phyloP scores from a whole-genome alignment of 2,888 invertebrate genomes.

The Drosophila mercatorum region DNA sequence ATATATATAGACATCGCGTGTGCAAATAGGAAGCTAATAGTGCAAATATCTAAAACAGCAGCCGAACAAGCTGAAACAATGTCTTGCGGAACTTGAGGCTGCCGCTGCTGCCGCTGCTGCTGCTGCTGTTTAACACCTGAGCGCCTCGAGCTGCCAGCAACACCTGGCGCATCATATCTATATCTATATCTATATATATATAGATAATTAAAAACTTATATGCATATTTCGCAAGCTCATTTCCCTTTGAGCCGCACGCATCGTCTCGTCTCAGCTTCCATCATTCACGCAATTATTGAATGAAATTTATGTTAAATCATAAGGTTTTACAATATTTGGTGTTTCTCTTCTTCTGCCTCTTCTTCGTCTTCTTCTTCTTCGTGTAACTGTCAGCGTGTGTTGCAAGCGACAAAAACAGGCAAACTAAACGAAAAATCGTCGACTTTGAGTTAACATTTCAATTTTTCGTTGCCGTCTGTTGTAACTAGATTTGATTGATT shows the following conservation, averaged over 20 bases:
- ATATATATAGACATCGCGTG: conserved; percentile 35
- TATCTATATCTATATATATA: neutral
- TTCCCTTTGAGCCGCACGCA: conserved; percentile 62
- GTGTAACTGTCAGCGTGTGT: conserved; percentile 71
- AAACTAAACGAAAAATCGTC: conserved; percentile 40
- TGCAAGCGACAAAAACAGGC: conserved; percentile 34
- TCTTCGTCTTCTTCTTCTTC: conserved; percentile 22
- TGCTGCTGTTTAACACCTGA: conserved; percentile 72
- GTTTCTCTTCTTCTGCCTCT: conserved; percentile 14
- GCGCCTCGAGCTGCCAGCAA: conserved; percentile 39
- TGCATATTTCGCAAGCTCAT: conserved; percentile 54
- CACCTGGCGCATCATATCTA: conserved; percentile 24
- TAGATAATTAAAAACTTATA: conserved; percentile 21
- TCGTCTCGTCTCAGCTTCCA: conserved; percentile 14
- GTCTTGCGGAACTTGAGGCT: conserved; percentile 68
- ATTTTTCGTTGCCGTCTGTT: conserved; percentile 41
- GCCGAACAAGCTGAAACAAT: conserved; percentile 48
- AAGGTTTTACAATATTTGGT: conserved; percentile 51
- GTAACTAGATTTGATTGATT: conserved; percentile 67
- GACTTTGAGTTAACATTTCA: conserved; percentile 64
- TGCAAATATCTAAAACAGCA: conserved; percentile 55
- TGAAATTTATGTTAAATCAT: conserved; percentile 75
- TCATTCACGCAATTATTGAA: conserved; percentile 74
- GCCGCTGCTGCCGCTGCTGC: neutral
- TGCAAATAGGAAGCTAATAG: conserved; percentile 71